These are phyloP conservation scores for Pollenia amentaria DNA, from an alignment of 2,888 invertebrate species.

Conservation along the genomic window DNA sequence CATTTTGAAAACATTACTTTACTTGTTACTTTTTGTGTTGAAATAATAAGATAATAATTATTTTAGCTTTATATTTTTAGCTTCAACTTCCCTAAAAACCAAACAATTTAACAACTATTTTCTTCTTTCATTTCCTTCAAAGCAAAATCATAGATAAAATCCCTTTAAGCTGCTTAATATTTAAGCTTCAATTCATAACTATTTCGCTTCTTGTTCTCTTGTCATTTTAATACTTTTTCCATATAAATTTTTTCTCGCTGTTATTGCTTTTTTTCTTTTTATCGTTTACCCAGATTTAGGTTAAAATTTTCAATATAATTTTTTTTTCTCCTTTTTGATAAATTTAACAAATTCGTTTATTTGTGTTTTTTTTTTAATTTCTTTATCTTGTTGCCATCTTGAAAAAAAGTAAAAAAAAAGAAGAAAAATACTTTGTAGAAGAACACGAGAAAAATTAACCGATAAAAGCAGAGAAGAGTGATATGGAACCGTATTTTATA, in stretches of 20 bases:
- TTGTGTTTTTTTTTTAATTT: neutral
- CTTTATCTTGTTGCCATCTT: constrained; percentile 20
- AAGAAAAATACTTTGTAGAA: neutral
- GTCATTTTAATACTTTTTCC: neutral
- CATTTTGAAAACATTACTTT: too few species aligned
- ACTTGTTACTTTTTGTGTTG: too few species aligned
- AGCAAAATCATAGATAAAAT: neutral
- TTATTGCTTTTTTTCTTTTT: neutral
- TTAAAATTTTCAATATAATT: constrained; percentile 16
- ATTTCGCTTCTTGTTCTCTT: constrained; percentile 6
- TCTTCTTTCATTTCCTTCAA: neutral
- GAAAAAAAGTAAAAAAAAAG: constrained; percentile 1
- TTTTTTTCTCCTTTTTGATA: constrained; percentile 26
- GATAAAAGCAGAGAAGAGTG: neutral
- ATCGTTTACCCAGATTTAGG: neutral
- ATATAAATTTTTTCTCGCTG: neutral
- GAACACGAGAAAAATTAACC: neutral
- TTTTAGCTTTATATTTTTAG: too few species aligned
- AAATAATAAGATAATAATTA: too few species aligned
- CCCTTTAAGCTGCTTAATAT: constrained; percentile 37
- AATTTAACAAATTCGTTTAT: constrained; percentile 29
- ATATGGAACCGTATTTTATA: constrained; percentile 10
- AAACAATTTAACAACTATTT: too few species aligned
- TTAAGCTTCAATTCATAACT: constrained; percentile 31
- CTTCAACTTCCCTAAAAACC: too few species aligned